phyloP scores from a whole-genome alignment of 2,113 vertebrate species.

The Halcyon malimbica region DNA sequence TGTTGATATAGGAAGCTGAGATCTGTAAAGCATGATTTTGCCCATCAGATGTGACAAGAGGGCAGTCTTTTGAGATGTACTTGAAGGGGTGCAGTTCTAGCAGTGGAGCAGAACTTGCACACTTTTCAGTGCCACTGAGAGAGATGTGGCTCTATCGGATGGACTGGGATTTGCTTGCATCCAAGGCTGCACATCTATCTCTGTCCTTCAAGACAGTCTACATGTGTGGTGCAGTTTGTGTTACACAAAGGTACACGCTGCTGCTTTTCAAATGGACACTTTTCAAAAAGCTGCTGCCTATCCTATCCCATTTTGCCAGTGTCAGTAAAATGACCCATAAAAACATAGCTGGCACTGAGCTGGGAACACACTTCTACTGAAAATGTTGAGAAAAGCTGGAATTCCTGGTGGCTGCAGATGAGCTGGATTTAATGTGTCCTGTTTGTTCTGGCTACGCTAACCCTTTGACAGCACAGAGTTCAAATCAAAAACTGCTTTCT shows the following conservation, averaged over 20 bases:
- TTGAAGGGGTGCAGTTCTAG: background rate
- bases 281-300: background rate
- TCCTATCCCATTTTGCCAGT: background rate
- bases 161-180: background rate
- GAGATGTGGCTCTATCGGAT: background rate
- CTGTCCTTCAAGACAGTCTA: background rate
- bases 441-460: constrained; percentile 64
- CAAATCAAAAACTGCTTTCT: constrained; percentile 68
- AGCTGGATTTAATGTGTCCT: constrained; percentile 35
- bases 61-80: background rate
- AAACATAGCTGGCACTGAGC: background rate
- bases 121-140: background rate
- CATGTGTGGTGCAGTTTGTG: background rate
- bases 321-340: background rate
- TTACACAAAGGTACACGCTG: background rate
- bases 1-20: background rate
- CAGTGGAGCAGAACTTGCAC: background rate
- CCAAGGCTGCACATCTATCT: background rate
- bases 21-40: background rate
- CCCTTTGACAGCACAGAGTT: constrained; percentile 65
- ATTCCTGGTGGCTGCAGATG: background rate
- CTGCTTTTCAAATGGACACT: background rate
- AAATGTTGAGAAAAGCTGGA: background rate
- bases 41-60: background rate
- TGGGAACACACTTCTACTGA: background rate